Percentiles rank a stretch among this genome's conserved stretches.
These are phyloP conservation scores for Drosophila anomalata DNA, from an alignment of 2,888 invertebrate genomes.

Conservation along the genomic window DNA sequence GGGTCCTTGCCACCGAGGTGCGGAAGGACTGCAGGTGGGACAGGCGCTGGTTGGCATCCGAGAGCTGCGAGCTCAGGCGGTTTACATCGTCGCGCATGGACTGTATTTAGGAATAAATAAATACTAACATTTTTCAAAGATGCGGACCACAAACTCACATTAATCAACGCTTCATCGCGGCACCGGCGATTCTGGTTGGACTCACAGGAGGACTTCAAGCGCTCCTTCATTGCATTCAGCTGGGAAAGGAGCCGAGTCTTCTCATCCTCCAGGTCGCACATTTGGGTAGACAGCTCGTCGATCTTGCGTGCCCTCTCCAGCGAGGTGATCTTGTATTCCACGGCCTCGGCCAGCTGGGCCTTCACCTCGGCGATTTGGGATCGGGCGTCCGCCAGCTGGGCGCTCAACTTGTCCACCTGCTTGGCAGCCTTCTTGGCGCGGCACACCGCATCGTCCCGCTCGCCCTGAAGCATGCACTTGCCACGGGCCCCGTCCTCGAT, in stretches of 20 bases:
- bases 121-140: neutral
- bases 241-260: constrained; percentile 86
- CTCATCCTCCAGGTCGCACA: constrained; percentile 92
- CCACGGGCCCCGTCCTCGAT: constrained; percentile 90
- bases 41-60: constrained; percentile 90
- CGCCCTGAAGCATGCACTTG: constrained; percentile 87
- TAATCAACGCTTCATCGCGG: constrained; percentile 83
- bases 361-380: constrained; percentile 92
- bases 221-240: constrained; percentile 79
- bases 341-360: constrained; percentile 92
- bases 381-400: constrained; percentile 92
- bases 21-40: constrained; percentile 91
- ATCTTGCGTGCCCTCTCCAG: constrained; percentile 92
- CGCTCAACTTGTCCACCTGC: constrained; percentile 91
- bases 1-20: constrained; percentile 89
- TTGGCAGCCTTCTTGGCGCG: constrained; percentile 92
- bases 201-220: constrained; percentile 81
- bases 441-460: constrained; percentile 88
- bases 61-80: constrained; percentile 89
- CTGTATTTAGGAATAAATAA: constrained; percentile 82
- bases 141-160: constrained; percentile 66
- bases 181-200: constrained; percentile 82
- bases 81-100: constrained; percentile 91
- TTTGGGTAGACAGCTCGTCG: constrained; percentile 91
- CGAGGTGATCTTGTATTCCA: constrained; percentile 94